Conservation (phyloP, 2,888 invertebrate species). For the Parapristionchus giblindavisi region DNA sequence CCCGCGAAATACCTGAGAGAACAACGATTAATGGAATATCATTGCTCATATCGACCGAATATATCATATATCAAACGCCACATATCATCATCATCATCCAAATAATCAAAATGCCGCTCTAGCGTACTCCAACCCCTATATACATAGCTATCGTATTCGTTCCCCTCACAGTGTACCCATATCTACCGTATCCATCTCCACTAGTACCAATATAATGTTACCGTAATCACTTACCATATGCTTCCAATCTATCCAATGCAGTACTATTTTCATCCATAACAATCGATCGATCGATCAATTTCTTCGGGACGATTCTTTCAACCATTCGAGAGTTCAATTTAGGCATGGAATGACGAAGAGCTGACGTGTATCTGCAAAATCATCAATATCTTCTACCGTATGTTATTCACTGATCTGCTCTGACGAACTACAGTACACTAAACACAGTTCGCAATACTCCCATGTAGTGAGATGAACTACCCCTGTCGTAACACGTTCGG, state of each 20-base stretch:
- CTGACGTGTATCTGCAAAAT: slow-evolving; percentile 18
- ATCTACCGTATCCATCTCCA: neutral
- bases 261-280: slow-evolving; percentile 41
- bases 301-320: neutral
- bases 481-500: no score
- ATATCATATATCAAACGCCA: no score
- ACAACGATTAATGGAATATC: neutral
- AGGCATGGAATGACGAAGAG: slow-evolving; percentile 21
- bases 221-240: slow-evolving; percentile 40
- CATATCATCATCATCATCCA: no score
- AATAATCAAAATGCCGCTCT: no score
- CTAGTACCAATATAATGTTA: neutral
- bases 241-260: slow-evolving; percentile 47
- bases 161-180: no score
- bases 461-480: no score
- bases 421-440: neutral
- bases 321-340: slow-evolving; percentile 14
- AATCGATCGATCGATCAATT: slow-evolving; percentile 22
- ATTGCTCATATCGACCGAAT: neutral
- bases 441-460: no score
- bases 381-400: no score
- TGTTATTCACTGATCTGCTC: neutral
- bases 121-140: no score
- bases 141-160: no score
- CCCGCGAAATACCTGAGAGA: slow-evolving; percentile 52